phyloP scores from a whole-genome alignment of 2,113 vertebrate genomes.

The Piaya cayana region DNA sequence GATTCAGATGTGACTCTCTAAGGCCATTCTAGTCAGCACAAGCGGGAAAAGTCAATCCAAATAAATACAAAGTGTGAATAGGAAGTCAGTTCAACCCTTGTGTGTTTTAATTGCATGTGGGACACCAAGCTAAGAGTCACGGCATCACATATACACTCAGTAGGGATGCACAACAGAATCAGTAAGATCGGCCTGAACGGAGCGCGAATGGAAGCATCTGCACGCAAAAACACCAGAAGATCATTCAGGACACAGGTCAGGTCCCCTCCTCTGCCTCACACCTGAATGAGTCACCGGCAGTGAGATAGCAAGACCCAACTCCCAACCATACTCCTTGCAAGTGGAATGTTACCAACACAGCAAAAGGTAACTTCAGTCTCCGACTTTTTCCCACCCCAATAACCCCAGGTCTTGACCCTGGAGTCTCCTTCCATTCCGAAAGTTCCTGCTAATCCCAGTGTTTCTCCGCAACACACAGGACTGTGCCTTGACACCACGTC shows the following conservation, averaged over 20 bases:
- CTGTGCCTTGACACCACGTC: neutral
- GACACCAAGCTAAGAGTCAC: neutral
- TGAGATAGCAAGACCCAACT: neutral
- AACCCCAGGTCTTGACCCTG: fast-evolving
- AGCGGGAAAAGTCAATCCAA: neutral
- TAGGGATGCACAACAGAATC: neutral
- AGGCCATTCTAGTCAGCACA: neutral
- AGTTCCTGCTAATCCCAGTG: neutral
- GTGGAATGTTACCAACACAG: neutral
- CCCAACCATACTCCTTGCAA: neutral
- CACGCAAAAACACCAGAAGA: neutral
- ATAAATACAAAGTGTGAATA: neutral
- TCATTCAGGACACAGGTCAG: neutral
- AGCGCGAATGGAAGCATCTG: neutral
- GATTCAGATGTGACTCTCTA: neutral
- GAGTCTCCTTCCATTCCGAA: neutral
- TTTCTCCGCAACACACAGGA: neutral
- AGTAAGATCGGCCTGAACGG: neutral
- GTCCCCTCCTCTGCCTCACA: neutral
- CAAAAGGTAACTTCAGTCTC: neutral
- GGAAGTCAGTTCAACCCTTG: neutral
- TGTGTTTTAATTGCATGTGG: neutral
- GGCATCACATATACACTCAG: neutral
- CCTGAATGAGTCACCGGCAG: neutral
- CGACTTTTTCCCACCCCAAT: neutral